Conservation (phyloP, 2,797 vertebrate species). For the Scyliorhinus canicula region DNA sequence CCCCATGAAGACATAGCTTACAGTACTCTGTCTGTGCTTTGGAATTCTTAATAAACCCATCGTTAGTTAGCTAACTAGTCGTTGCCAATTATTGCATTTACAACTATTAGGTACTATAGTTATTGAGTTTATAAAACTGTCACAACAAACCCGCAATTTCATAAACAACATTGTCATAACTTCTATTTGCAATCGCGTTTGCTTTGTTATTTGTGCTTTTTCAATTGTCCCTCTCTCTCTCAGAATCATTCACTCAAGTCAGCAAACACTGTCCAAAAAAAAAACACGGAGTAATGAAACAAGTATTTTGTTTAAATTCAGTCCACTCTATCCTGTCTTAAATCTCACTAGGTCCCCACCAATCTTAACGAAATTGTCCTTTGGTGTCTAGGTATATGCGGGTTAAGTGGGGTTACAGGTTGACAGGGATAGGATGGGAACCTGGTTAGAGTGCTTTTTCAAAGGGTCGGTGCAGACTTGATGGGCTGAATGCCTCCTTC, state of each 20-base stretch:
- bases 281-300: not conserved
- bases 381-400: no score
- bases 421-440: no score
- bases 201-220: not conserved
- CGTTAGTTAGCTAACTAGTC: no score
- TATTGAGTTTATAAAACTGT: not conserved
- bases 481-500: no score
- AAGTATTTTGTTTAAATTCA: not conserved
- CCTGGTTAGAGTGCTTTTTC: no score
- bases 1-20: no score
- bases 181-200: not conserved
- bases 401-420: no score
- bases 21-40: no score
- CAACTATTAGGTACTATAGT: not conserved
- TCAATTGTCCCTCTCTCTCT: not conserved
- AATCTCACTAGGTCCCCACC: not conserved
- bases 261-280: not conserved
- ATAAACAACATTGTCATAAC: not conserved
- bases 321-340: not conserved
- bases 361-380: no score
- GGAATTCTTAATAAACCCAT: no score
- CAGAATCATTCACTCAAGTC: not conserved
- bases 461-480: no score
- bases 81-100: no score
- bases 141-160: not conserved